Conservation (phyloP, 2,113 vertebrate genomes). For the Pituophis catenifer region DNA sequence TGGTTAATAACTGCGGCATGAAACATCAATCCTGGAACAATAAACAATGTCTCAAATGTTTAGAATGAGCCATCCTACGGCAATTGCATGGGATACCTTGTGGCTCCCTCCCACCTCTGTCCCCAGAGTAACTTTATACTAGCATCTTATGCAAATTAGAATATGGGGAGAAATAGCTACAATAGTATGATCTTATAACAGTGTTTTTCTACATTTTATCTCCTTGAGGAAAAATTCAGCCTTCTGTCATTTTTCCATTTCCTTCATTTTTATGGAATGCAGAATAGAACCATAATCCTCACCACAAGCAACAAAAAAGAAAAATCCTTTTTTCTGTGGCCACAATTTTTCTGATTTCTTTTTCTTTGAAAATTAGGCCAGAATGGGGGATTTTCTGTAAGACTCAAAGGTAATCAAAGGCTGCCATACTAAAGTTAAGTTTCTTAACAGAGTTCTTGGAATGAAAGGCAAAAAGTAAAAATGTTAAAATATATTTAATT, state of each 20-base stretch:
- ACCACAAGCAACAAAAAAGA: constrained; percentile 32
- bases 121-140: constrained; percentile 49
- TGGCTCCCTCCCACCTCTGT: constrained; percentile 30
- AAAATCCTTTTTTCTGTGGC: constrained; percentile 14
- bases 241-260: constrained; percentile 48
- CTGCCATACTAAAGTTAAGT: not conserved
- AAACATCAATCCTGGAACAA: constrained; percentile 50
- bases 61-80: constrained; percentile 40
- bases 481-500: not conserved
- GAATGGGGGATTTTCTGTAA: not conserved
- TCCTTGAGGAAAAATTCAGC: constrained; percentile 49
- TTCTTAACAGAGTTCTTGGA: not conserved
- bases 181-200: constrained; percentile 30
- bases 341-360: not conserved
- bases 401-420: constrained; percentile 16
- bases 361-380: not conserved
- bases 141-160: constrained; percentile 49
- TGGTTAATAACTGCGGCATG: constrained; percentile 46
- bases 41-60: constrained; percentile 51
- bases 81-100: constrained; percentile 33
- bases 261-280: constrained; percentile 48
- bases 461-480: not conserved
- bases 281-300: constrained; percentile 14
- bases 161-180: constrained; percentile 33
- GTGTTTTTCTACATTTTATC: constrained; percentile 54